These are phyloP conservation scores for Addax nasomaculatus DNA, from an alignment of 2,113 vertebrate genomes.

Conservation along the genomic window DNA sequence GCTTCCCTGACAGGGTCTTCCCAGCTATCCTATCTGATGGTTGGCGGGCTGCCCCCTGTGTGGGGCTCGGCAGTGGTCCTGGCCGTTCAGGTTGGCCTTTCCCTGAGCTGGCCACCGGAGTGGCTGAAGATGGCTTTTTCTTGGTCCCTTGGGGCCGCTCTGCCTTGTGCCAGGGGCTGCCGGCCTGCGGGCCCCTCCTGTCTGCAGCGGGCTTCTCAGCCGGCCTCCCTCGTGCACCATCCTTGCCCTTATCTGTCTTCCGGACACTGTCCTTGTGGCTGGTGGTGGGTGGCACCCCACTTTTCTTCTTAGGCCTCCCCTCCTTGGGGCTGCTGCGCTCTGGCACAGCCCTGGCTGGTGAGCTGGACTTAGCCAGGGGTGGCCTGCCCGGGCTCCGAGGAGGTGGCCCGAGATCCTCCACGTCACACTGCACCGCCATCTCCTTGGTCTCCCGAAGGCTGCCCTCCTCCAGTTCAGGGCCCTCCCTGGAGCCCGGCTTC, in stretches of 20 bases:
- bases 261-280: constrained; percentile 53
- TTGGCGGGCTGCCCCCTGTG: constrained; percentile 57
- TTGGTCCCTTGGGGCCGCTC: constrained; percentile 68
- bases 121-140: constrained; percentile 55
- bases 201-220: constrained; percentile 74
- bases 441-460: constrained; percentile 68
- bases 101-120: constrained; percentile 64
- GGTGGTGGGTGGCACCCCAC: not conserved
- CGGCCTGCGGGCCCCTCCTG: constrained; percentile 45
- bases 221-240: constrained; percentile 71
- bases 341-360: constrained; percentile 19
- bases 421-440: constrained; percentile 70
- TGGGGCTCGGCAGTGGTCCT: not conserved
- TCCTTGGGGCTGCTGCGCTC: constrained; percentile 48
- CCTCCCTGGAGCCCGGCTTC: constrained; percentile 62
- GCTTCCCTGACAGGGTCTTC: not conserved
- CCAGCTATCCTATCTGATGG: constrained; percentile 71
- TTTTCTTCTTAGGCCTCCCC: constrained; percentile 71
- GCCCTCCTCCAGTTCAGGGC: not conserved
- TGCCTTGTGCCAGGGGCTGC: constrained; percentile 73
- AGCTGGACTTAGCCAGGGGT: not conserved
- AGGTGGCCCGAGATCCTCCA: constrained; percentile 60
- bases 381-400: not conserved
- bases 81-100: constrained; percentile 69
- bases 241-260: constrained; percentile 79